Conservation (phyloP, 2,888 invertebrate genomes). For the Ornithoptera alexandrae region DNA sequence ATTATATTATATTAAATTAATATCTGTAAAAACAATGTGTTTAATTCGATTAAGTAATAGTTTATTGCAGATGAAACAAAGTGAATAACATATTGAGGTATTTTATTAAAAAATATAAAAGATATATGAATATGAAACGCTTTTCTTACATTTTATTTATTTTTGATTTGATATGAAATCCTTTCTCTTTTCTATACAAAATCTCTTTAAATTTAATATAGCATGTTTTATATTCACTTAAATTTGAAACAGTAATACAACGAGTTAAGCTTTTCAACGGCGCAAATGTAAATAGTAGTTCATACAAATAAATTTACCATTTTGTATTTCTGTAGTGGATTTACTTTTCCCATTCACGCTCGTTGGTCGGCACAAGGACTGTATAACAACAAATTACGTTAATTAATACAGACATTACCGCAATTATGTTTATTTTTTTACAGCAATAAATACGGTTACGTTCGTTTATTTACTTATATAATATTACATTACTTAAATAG, state of each 20-base stretch:
- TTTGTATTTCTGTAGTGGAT: slow-evolving; percentile 23
- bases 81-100: background rate
- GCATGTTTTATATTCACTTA: background rate
- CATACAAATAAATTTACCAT: slow-evolving; percentile 22
- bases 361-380: slow-evolving; percentile 23
- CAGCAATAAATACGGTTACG: background rate
- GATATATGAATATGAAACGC: too few relatives aligned
- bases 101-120: too few relatives aligned
- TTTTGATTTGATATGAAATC: background rate
- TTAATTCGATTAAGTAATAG: background rate
- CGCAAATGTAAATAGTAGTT: slow-evolving; percentile 15
- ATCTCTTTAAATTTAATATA: background rate
- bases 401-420: slow-evolving; percentile 19
- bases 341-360: slow-evolving; percentile 21
- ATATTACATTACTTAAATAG: background rate
- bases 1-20: background rate
- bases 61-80: background rate
- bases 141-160: background rate
- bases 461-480: background rate
- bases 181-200: background rate
- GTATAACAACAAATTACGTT: slow-evolving; percentile 21
- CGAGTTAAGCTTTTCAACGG: slow-evolving; percentile 16
- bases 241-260: background rate
- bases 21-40: background rate
- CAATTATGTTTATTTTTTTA: slow-evolving; percentile 11